Evolutionary conservation across 2,888 invertebrate genomes (phyloP).

Genomic region (Tachystola acroxantha): DNA sequence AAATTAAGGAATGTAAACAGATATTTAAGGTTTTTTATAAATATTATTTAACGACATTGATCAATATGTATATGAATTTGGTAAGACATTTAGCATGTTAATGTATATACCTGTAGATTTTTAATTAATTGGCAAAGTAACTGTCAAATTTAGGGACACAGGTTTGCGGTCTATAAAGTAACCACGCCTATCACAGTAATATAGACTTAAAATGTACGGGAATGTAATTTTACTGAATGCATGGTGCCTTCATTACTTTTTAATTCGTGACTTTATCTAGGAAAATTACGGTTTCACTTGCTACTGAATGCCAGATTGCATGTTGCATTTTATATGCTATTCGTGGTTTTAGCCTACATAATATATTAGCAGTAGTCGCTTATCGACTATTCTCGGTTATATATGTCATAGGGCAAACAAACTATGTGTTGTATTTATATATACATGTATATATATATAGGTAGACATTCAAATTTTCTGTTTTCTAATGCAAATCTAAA

Average conservation of each 20-base stretch:
- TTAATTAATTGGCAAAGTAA: background rate
- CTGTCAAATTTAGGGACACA: background rate
- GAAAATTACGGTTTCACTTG: constrained; percentile 11
- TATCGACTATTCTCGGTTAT: too few relatives aligned
- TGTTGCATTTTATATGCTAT: constrained; percentile 2
- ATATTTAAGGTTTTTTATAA: too few relatives aligned
- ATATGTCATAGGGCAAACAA: too few relatives aligned
- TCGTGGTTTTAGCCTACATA: too few relatives aligned
- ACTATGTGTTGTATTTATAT: too few relatives aligned
- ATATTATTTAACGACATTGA: too few relatives aligned
- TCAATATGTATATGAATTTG: too few relatives aligned
- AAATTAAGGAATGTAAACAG: background rate
- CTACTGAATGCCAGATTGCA: constrained; percentile 7
- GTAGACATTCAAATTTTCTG: too few relatives aligned
- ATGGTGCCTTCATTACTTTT: constrained; percentile 11
- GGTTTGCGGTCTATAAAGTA: constrained; percentile 4
- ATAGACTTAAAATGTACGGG: constrained; percentile 11
- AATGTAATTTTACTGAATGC: constrained; percentile 19
- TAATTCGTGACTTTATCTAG: constrained; percentile 13
- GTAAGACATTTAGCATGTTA: too few relatives aligned
- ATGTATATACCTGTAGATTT: background rate
- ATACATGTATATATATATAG: too few relatives aligned
- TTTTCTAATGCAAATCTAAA: too few relatives aligned
- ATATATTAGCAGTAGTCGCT: too few relatives aligned
- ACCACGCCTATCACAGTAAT: constrained; percentile 21